These are phyloP conservation scores for Melitaea cinxia DNA, from an alignment of 1,140 invertebrate species.

Conservation along the genomic window DNA sequence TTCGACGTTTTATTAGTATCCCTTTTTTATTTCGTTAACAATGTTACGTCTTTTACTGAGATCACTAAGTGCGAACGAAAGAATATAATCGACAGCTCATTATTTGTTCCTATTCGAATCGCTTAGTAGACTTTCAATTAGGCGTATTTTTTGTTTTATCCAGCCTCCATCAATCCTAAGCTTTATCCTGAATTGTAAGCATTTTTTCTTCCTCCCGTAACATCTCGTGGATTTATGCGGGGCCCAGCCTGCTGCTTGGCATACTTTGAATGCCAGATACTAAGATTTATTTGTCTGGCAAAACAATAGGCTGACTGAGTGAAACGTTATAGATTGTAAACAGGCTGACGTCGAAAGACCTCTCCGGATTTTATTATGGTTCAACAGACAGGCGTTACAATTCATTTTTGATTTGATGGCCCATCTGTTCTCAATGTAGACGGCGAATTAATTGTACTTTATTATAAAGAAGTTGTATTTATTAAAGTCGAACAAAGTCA, in stretches of 20 bases:
- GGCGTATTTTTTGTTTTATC: neutral
- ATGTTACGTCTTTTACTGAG: neutral
- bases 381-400: slow-evolving; percentile 11
- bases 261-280: slow-evolving; percentile 28
- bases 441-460: neutral
- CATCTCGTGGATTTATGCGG: slow-evolving; percentile 29
- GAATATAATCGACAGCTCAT: neutral
- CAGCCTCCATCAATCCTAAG: slow-evolving; percentile 5
- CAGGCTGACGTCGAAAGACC: slow-evolving; percentile 27
- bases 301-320: slow-evolving; percentile 36
- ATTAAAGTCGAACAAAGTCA: too few relatives aligned
- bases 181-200: slow-evolving; percentile 7
- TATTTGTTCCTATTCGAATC: neutral
- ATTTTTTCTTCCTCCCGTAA: slow-evolving; percentile 9
- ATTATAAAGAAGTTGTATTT: neutral
- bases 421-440: slow-evolving; percentile 10
- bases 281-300: slow-evolving; percentile 37
- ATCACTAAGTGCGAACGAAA: neutral
- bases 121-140: neutral
- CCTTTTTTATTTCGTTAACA: neutral
- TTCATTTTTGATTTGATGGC: slow-evolving; percentile 10
- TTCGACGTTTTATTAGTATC: neutral
- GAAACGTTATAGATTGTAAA: slow-evolving; percentile 38
- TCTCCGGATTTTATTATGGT: slow-evolving; percentile 12
- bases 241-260: slow-evolving; percentile 24